Percentiles rank a stretch among this genome's conserved stretches.
phyloP scores from a whole-genome alignment of 2,888 invertebrate species.

The Drosophila stalkeri region DNA sequence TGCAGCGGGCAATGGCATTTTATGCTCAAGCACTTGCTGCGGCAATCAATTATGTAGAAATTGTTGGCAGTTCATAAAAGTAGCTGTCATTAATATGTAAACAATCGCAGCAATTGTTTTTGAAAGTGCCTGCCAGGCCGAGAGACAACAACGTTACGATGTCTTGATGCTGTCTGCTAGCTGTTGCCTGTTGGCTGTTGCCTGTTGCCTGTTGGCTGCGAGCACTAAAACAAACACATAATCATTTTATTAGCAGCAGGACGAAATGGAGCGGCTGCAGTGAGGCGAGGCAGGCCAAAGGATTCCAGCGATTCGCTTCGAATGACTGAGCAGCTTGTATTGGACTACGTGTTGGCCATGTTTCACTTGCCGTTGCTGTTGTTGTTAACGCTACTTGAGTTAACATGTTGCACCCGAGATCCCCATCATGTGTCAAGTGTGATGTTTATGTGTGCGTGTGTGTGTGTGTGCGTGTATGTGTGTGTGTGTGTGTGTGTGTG shows the following conservation, averaged over 20 bases:
- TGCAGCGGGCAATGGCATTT: slow-evolving; percentile 25
- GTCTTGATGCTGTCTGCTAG: slow-evolving; percentile 9
- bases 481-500: slow-evolving; percentile 24
- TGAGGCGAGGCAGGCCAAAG: slow-evolving; percentile 42
- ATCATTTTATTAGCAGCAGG: slow-evolving; percentile 77
- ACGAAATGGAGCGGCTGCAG: slow-evolving; percentile 25
- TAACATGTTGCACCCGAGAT: slow-evolving; percentile 75
- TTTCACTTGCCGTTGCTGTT: slow-evolving; percentile 25
- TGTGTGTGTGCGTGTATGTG: slow-evolving; percentile 7
- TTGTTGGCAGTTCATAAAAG: slow-evolving; percentile 66
- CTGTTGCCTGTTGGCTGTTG: slow-evolving; percentile 17
- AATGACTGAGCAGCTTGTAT: slow-evolving; percentile 46
- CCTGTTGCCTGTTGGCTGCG: slow-evolving; percentile 37
- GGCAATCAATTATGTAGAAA: slow-evolving; percentile 71
- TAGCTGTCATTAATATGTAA: slow-evolving; percentile 74
- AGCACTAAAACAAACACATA: slow-evolving; percentile 78
- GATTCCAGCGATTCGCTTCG: slow-evolving; percentile 51
- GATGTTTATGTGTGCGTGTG: slow-evolving; percentile 30
- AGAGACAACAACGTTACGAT: slow-evolving; percentile 21
- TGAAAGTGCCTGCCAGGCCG: slow-evolving; percentile 42
- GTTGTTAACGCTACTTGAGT: slow-evolving; percentile 67
- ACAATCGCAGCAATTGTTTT: slow-evolving; percentile 72
- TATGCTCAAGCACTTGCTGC: slow-evolving; percentile 43
- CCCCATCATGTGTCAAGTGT: slow-evolving; percentile 64
- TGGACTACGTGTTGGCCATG: slow-evolving; percentile 58